Base-by-base conservation (phyloP, 2,113 vertebrate species). In the Eleginops maclovinus region DNA sequence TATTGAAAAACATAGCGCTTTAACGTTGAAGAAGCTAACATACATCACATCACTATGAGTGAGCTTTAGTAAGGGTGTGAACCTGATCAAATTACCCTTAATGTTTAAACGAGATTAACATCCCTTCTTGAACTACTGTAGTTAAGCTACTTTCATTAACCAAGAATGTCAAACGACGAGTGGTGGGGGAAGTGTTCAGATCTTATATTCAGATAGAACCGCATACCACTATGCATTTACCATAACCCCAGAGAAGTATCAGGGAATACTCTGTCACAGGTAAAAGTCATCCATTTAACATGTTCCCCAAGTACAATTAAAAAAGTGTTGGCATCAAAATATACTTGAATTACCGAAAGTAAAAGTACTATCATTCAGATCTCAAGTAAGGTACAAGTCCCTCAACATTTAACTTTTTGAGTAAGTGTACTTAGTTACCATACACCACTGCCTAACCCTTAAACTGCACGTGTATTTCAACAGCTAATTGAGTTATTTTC, bases 11-110 rank as follows among this genome's bases (percentile, higher is more conserved):
- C 26, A 26, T 5, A 15, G 19, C 21, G 55, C 2, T 66, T 14
- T 58, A 49, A 2, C 40, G 19, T n/a, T 70, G n/a, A 24, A 22
- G 17, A 15, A 11, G 28, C 14, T 44, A 5, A 58, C 24, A 61
- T 24, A 26, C 14, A 17, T n/a, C 3, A 3, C 1, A 43, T 22
- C 4, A 1, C 9, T 31, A 4, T 1, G 14, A 14, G 2, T 21
- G 1, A 14, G 21, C 4, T 0, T 2, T 17, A 10, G 9, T 46
- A 0, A 2, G 6, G 3, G 11, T 10, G 1, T 21, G 15, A 2
- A 11, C 15, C 6, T 16, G 4, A 49, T 40, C 11, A 5, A 17
- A 28, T 15, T 19, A 31, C 11, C 11, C 10, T 4, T 9, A 19
- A 9, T 49, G 12, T 67, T 44, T 5, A 22, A 68, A 44, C 3